Conservation (phyloP, 2,888 invertebrate species). For the Hypsopygia costalis region DNA sequence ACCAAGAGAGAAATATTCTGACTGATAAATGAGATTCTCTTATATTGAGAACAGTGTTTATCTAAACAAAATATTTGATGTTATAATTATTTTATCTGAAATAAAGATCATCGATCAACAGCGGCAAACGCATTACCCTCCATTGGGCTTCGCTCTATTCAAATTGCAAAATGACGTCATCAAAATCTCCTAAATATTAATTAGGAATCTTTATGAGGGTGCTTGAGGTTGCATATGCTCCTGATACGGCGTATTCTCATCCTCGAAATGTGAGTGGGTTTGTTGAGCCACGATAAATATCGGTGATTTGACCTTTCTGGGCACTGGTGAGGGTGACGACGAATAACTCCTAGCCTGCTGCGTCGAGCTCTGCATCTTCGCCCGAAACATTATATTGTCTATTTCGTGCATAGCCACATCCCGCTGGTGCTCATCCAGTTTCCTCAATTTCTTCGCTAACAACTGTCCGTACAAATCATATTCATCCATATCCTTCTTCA, state of each 20-base stretch:
- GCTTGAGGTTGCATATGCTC: conserved; percentile 28
- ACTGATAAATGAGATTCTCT: too few relatives aligned
- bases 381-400: conserved; percentile 65
- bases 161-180: too few relatives aligned
- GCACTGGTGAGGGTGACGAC: conserved; percentile 40
- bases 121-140: too few relatives aligned
- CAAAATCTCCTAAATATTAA: too few relatives aligned
- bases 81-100: too few relatives aligned
- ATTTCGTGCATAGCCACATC: conserved; percentile 71
- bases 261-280: conserved; percentile 42
- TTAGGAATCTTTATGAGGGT: conserved; percentile 22
- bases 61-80: too few relatives aligned
- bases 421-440: conserved; percentile 60
- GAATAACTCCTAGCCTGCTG: conserved; percentile 36
- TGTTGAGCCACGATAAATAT: conserved; percentile 52
- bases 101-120: too few relatives aligned
- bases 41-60: too few relatives aligned
- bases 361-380: conserved; percentile 47
- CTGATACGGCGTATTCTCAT: conserved; percentile 48
- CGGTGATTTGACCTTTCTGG: conserved; percentile 49
- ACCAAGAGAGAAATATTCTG: too few relatives aligned
- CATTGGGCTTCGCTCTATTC: too few relatives aligned
- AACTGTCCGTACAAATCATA: conserved; percentile 64
- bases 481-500: conserved; percentile 50
- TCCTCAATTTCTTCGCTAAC: conserved; percentile 63